These are phyloP conservation scores for Muscicapa striata DNA, from an alignment of 2,797 vertebrate genomes.

Conservation along the genomic window DNA sequence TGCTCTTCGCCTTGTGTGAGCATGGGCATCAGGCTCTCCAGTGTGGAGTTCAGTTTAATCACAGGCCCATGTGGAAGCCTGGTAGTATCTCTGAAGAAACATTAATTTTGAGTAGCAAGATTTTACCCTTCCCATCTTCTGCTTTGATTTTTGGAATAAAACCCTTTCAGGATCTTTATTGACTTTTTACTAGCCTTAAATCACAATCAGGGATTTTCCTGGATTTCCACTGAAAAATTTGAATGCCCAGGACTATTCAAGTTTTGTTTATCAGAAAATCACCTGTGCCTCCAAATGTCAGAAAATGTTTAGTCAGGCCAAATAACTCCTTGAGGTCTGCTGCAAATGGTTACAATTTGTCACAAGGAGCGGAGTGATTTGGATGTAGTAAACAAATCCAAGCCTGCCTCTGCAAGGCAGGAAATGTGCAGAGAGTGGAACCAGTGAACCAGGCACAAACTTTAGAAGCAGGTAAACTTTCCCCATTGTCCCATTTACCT, in stretches of 20 bases:
- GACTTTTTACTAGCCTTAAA: background rate
- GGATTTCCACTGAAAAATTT: background rate
- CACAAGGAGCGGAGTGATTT: background rate
- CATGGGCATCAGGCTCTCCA: accelerated
- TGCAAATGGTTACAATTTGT: background rate
- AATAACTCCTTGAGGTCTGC: background rate
- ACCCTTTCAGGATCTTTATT: background rate
- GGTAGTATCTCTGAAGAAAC: background rate
- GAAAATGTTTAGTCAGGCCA: background rate
- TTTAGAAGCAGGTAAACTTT: background rate
- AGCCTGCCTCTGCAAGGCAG: background rate
- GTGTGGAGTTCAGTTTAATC: background rate
- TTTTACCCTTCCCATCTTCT: background rate
- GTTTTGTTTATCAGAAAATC: background rate
- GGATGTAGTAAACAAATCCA: background rate
- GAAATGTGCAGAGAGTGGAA: background rate
- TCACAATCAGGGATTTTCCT: background rate
- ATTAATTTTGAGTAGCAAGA: background rate
- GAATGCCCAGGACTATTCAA: background rate
- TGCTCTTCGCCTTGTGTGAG: background rate
- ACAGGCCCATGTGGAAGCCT: background rate
- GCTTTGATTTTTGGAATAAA: background rate
- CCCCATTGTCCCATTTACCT: background rate
- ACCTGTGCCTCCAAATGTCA: background rate
- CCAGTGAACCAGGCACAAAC: background rate